Conservation (phyloP, 2,888 invertebrate genomes). For the Caenorhabditis zanzibari region DNA sequence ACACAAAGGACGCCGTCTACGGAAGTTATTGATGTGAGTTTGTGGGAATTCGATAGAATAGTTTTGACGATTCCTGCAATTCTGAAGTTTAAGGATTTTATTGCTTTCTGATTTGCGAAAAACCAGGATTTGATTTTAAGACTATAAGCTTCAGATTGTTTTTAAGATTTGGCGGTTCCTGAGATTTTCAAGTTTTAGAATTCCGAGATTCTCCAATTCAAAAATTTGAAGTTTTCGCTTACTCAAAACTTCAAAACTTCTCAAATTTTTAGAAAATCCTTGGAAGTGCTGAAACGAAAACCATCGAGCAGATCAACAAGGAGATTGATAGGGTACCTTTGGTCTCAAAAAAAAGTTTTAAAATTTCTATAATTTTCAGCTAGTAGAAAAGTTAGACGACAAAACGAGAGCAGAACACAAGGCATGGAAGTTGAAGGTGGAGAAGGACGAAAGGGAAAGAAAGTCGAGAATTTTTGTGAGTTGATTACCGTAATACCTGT, state of each 20-base stretch:
- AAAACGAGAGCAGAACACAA: conserved; percentile 54
- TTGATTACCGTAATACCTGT: too few relatives aligned
- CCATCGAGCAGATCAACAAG: conserved; percentile 60
- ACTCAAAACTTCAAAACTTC: not conserved
- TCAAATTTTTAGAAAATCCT: conserved; percentile 57
- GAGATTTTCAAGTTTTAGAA: too few relatives aligned
- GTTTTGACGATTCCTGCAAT: not conserved
- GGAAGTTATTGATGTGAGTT: conserved; percentile 52
- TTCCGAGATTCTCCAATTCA: not conserved
- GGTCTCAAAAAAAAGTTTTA: not conserved
- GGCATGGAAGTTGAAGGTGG: conserved; percentile 61
- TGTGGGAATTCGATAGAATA: not conserved
- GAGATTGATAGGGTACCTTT: conserved; percentile 55
- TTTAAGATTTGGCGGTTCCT: too few relatives aligned
- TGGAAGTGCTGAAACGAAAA: conserved; percentile 60
- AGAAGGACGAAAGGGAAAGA: conserved; percentile 56
- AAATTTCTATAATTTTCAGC: conserved; percentile 20
- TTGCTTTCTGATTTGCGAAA: too few relatives aligned
- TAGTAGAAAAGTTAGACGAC: conserved; percentile 59
- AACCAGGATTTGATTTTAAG: too few relatives aligned
- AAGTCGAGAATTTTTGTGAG: conserved; percentile 63
- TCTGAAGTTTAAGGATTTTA: too few relatives aligned
- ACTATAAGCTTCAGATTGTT: too few relatives aligned
- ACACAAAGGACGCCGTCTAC: conserved; percentile 29
- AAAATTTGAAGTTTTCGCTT: not conserved